phyloP scores from a whole-genome alignment of 2,113 vertebrate species.

The Indicator indicator region DNA sequence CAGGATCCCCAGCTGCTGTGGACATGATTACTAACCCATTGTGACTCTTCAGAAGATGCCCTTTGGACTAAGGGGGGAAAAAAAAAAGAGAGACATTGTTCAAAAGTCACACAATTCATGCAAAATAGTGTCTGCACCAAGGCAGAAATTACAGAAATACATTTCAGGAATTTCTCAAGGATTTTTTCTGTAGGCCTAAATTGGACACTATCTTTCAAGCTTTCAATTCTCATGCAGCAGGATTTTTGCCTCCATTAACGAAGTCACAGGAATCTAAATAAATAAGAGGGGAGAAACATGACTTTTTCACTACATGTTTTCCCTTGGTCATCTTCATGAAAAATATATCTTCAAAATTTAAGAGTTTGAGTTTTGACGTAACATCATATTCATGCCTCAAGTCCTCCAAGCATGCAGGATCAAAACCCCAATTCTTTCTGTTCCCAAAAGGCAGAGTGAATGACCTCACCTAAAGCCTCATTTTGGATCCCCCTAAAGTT shows the following conservation, averaged over 20 bases:
- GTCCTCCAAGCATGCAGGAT: neutral
- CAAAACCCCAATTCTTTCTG: neutral
- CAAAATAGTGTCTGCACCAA: neutral
- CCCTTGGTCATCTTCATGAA: neutral
- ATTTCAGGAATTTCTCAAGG: neutral
- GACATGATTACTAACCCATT: neutral
- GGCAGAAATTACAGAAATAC: neutral
- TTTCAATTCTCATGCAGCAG: neutral
- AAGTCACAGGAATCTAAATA: neutral
- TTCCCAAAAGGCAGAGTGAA: neutral
- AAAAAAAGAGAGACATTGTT: neutral
- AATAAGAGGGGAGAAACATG: neutral
- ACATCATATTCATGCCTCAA: neutral
- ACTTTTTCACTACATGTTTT: neutral
- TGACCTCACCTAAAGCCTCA: neutral
- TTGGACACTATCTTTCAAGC: neutral
- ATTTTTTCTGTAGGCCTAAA: neutral
- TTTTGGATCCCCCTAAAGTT: neutral
- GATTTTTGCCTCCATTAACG: accelerated
- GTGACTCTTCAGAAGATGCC: neutral
- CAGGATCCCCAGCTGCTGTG: neutral
- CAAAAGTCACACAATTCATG: neutral
- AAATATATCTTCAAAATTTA: neutral
- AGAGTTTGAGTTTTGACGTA: neutral
- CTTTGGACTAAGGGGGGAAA: neutral